Percentiles rank a stretch among this genome's conserved stretches.
Conservation (phyloP, 1,140 invertebrate genomes). For the Macrocentrus cingulum region DNA sequence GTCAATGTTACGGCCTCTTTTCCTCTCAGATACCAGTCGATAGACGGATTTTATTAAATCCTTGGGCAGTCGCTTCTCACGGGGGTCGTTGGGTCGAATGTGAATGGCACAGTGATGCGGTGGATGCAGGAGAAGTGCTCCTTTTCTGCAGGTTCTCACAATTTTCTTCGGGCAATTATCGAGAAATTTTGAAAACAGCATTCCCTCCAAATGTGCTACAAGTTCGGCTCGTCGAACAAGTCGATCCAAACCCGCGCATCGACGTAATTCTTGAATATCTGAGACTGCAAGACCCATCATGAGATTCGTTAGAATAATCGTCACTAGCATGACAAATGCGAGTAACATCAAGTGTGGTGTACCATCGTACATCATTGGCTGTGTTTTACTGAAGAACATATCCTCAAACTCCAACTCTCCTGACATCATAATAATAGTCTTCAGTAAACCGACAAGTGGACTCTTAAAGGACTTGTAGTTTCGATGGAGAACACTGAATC, state of each 20-base stretch:
- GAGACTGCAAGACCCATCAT: conserved; percentile 83
- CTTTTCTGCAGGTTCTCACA: conserved; percentile 66
- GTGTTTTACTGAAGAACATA: conserved; percentile 70
- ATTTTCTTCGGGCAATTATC: conserved; percentile 67
- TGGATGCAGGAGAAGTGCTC: conserved; percentile 71
- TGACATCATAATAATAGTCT: conserved; percentile 87
- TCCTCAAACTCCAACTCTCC: conserved; percentile 85
- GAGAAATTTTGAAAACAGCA: conserved; percentile 76
- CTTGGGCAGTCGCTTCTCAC: conserved; percentile 74
- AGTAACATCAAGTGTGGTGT: conserved; percentile 78
- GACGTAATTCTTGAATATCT: conserved; percentile 80
- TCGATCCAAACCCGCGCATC: conserved; percentile 76
- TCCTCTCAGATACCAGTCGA: conserved; percentile 70
- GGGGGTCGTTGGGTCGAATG: conserved; percentile 76
- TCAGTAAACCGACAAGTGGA: conserved; percentile 67
- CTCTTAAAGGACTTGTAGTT: conserved; percentile 72
- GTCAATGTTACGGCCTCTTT: conserved; percentile 56
- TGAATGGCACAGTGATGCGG: conserved; percentile 71
- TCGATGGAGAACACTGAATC: conserved; percentile 77
- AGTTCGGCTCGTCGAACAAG: conserved; percentile 78
- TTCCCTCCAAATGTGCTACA: conserved; percentile 76
- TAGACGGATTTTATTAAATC: conserved; percentile 73
- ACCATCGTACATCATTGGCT: conserved; percentile 62
- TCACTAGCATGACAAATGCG: conserved; percentile 77
- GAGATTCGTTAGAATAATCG: conserved; percentile 82